Evolutionary conservation across 1,140 invertebrate species (phyloP), one percentile per base, ranked within the genome.

Genomic region (Psilanteris sp.): DNA sequence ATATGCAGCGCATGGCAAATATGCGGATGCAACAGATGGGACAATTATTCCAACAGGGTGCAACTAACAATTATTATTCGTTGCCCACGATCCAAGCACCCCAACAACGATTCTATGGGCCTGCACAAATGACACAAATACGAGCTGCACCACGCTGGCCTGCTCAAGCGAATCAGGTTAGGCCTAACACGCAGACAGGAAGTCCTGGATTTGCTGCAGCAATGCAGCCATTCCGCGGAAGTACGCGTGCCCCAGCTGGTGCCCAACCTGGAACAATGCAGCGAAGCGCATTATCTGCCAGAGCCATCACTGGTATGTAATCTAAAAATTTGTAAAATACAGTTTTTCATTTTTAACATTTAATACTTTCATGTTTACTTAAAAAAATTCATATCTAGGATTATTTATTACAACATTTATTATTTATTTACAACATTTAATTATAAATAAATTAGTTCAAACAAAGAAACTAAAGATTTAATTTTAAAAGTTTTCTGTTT

Each of bases 1-100:
- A 99, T 86, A 97, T 98, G 93, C 97, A 99, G 83, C 93, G 97
- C 59, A 94, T 99, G 91, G 94, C 96, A 16, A 97, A 96, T 79
- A 96, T 98, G 92, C 92, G 97, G 39, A 97, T 99, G 94, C 94
- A 95, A 82, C 96, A 96, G 85, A 94, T 96, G 91, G 94, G 94
- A 27, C 94, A 94, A 85, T 96, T 97, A 79, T 97, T 97, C 90
- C 95, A 94, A 85, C 94, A 96, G 9, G 91, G 94, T 20, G 91
- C 92, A 73, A 92, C 94, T 32, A 92, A 93, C n/a, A 93, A 92
- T 22, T 77, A 48, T 14, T 99, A 96, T 88, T 98, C 97, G 82
- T 94, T 99, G 62, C 97, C 97, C 29, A 96, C 96, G 6, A 91
- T 97, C 77, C 93, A 94, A 48, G 95, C 95, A 50, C 92, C 94